A percentile compares a stretch with the other conserved stretches of the same genome.
These are phyloP conservation scores for Morphnarchus princeps DNA, from an alignment of 2,113 vertebrate genomes.

Conservation along the genomic window DNA sequence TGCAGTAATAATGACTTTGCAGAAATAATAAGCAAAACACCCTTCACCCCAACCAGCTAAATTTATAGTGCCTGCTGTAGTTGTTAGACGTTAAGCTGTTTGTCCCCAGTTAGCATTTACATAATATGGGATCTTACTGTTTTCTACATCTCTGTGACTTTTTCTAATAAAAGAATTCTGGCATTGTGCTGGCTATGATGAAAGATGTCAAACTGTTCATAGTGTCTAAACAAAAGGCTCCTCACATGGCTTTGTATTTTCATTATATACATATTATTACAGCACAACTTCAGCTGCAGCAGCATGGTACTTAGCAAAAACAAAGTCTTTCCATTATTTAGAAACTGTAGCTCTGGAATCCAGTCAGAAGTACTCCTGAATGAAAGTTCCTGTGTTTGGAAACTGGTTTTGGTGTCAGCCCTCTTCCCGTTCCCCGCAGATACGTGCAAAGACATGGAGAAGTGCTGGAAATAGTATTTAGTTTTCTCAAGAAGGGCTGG, in stretches of 20 bases:
- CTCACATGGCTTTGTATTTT: neutral
- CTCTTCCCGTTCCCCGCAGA: neutral
- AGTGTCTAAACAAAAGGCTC: neutral
- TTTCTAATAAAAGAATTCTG: neutral
- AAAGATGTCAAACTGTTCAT: slow-evolving; percentile 19
- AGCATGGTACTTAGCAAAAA: neutral
- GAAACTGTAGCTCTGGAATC: neutral
- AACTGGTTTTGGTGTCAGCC: neutral
- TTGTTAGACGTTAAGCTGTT: neutral
- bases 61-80: slow-evolving; percentile 3
- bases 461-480: neutral
- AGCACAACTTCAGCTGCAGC: neutral
- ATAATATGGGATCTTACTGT: slow-evolving; percentile 10
- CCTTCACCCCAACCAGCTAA: neutral
- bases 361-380: neutral
- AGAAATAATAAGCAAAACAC: slow-evolving; percentile 37
- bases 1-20: slow-evolving; percentile 28
- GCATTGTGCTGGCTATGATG: neutral
- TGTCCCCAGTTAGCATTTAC: neutral
- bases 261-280: neutral
- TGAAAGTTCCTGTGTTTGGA: neutral
- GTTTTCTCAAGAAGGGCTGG: neutral
- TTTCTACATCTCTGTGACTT: slow-evolving; percentile 13
- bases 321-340: neutral
- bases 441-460: rapidly evolving